phyloP scores from a whole-genome alignment of 2,888 invertebrate genomes.

The Sclerodermus sp. region DNA sequence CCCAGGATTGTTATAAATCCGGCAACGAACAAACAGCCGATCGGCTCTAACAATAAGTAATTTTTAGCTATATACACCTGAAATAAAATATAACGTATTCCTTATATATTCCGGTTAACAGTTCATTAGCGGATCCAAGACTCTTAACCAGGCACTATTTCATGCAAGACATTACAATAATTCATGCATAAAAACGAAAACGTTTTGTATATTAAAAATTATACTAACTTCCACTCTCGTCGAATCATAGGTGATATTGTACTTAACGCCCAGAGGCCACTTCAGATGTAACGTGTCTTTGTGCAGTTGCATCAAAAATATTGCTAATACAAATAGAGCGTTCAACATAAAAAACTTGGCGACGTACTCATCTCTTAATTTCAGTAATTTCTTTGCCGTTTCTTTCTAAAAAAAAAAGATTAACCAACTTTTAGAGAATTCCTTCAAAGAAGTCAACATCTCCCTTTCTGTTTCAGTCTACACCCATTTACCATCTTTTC shows the following conservation, averaged over 20 bases:
- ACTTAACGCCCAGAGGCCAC: slow-evolving; percentile 62
- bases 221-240: slow-evolving; percentile 50
- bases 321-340: slow-evolving; percentile 66
- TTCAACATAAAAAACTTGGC: slow-evolving; percentile 69
- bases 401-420: slow-evolving; percentile 45
- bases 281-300: slow-evolving; percentile 63
- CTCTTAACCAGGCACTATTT: no score
- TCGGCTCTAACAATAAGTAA: slow-evolving; percentile 63
- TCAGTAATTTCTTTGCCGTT: slow-evolving; percentile 58
- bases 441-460: background rate
- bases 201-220: no score
- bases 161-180: no score
- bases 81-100: slow-evolving; percentile 5
- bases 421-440: no score
- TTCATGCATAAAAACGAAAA: no score
- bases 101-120: no score
- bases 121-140: no score
- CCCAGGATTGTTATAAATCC: slow-evolving; percentile 65
- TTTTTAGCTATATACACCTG: slow-evolving; percentile 55
- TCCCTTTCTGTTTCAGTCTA: background rate
- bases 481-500: slow-evolving; percentile 64
- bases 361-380: slow-evolving; percentile 63
- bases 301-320: slow-evolving; percentile 67
- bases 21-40: slow-evolving; percentile 65
- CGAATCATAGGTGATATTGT: slow-evolving; percentile 56